Base-by-base conservation (phyloP, 2,113 vertebrate genomes). In the Mellivora capensis region DNA sequence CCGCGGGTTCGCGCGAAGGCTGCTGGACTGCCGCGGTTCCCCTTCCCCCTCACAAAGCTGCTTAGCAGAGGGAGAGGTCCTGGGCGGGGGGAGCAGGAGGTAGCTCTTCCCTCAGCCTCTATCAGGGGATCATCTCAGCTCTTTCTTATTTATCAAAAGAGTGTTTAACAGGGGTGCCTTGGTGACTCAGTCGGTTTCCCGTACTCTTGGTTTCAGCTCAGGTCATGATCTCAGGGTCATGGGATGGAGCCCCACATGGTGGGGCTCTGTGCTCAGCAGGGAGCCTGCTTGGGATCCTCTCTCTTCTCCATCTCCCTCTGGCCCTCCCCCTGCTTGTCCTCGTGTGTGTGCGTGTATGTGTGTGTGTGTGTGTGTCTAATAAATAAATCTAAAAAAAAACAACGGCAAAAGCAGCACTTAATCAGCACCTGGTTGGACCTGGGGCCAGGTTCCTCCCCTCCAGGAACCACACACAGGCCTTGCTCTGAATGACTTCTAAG, bases 31-130 rank as follows among this genome's bases (percentile, higher is more conserved):
- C 54, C 87, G 96, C 91, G 98, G 93, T 98, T 94, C 42, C 96
- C 96, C 94, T 91, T 57, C 96, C 96, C 44, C 90, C 90, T 49
- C 18, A 82, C 80, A 97, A 96, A 98, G 98, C 18, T 85, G 98
- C 98, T 98, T 97, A 98, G 44, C 86, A 74, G 79, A 96, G 82
- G 7, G 61, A n/a, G 83, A 37, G 62, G 82, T 15, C 14, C n/a
- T 0, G 4, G 29, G 47, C 34, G 6, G 54, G 20, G 57, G 93
- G 76, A 96, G 91, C n/a, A 67, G 92, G 0, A 27, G 84, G 62
- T n/a, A 83, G 93, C 39, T 91, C 79, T 82, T 90, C 87, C 91
- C 79, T 52, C 37, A 0, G 27, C 59, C 79, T 86, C 96, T 85
- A 71, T 93, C 95, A 64, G 74, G 95, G 97, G 96, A 82, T 83